Evolutionary conservation across 2,113 vertebrate species (phyloP).

Genomic region (Ginglymostoma cirratum): DNA sequence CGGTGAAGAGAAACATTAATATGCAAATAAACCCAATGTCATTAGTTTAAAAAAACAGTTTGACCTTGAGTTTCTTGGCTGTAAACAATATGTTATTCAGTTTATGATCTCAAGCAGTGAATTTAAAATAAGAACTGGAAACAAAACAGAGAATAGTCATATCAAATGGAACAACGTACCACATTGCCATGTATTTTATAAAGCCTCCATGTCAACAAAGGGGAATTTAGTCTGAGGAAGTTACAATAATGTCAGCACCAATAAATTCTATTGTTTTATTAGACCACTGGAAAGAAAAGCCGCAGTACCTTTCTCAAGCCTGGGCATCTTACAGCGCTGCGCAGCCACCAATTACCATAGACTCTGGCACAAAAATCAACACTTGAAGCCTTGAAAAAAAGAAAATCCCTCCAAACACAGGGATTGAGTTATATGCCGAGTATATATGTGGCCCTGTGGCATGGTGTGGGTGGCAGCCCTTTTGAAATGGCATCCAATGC

Average conservation of each 20-base stretch:
- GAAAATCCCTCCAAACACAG: background rate
- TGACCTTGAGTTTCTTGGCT: constrained; percentile 16
- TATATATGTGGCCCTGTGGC: background rate
- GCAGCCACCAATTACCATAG: background rate
- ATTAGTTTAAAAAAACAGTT: constrained; percentile 24
- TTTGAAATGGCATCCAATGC: too few species aligned
- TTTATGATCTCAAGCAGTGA: background rate
- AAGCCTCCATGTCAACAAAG: background rate
- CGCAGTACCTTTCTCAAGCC: background rate
- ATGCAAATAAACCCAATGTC: constrained; percentile 28
- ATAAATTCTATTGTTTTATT: background rate
- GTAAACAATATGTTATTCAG: constrained; percentile 30
- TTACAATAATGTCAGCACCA: background rate
- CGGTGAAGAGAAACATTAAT: constrained; percentile 21
- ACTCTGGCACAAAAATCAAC: background rate
- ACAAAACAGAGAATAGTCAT: background rate
- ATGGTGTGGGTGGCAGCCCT: too few species aligned
- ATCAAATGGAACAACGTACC: background rate
- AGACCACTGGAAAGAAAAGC: background rate
- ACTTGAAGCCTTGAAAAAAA: background rate
- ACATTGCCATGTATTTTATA: background rate
- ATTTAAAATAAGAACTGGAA: background rate
- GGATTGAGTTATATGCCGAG: background rate
- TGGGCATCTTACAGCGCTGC: background rate
- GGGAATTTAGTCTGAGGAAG: background rate